Percentiles rank a stretch among this genome's conserved stretches.
These are phyloP conservation scores for Smutsia gigantea DNA, from an alignment of 2,797 vertebrate species.

Conservation along the genomic window DNA sequence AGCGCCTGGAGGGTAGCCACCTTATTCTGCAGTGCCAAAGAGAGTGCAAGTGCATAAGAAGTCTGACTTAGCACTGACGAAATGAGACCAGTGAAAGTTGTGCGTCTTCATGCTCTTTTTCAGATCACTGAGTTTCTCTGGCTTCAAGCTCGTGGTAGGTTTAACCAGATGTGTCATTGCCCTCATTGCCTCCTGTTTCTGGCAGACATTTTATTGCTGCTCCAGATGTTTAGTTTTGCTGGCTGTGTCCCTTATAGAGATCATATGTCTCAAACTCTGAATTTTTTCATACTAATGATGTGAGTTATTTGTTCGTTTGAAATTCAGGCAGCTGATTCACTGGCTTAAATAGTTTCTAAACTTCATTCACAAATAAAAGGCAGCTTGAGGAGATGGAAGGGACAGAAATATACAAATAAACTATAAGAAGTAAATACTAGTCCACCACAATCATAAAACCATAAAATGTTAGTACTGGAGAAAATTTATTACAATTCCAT, in stretches of 20 bases:
- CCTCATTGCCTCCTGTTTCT: conserved; percentile 69
- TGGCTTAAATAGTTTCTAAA: background rate
- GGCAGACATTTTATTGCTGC: conserved; percentile 53
- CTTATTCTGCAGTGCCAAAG: conserved; percentile 87
- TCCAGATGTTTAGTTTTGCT: conserved; percentile 56
- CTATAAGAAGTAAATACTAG: background rate
- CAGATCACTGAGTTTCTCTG: conserved; percentile 76
- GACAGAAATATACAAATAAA: background rate
- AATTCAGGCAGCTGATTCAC: background rate
- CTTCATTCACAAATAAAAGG: background rate
- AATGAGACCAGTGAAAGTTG: conserved; percentile 77
- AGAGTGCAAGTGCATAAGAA: conserved; percentile 85
- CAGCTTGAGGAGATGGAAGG: background rate
- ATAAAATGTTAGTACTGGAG: background rate
- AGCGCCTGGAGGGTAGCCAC: conserved; percentile 89
- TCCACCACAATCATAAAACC: background rate
- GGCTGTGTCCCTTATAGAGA: background rate
- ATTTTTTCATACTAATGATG: background rate
- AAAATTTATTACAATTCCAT: background rate
- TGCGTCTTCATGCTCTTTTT: conserved; percentile 87
- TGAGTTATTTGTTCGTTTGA: background rate
- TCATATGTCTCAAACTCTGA: background rate
- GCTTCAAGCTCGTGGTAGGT: conserved; percentile 65
- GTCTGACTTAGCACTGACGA: conserved; percentile 84
- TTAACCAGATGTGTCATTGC: conserved; percentile 82